Percentiles rank a stretch among this genome's conserved stretches.
Evolutionary conservation across 2,888 invertebrate species (phyloP).

Genomic region (Erpobdella octoculata): DNA sequence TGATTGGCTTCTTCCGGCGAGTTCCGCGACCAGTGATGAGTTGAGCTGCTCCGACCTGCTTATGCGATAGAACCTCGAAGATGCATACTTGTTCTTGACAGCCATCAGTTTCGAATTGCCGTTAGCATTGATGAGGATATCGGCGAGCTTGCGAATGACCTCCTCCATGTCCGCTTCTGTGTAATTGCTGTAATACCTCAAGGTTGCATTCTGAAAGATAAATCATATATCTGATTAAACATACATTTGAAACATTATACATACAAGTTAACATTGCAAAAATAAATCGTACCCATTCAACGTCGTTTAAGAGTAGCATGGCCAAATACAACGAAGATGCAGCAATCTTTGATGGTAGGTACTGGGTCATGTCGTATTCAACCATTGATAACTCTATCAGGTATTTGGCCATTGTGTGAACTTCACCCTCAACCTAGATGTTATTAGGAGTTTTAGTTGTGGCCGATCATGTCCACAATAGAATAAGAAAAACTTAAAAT

Average conservation of each 20-base stretch:
- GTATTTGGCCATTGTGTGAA: slow-evolving; percentile 80
- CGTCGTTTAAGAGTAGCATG: slow-evolving; percentile 51
- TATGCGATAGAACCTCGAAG: slow-evolving; percentile 50
- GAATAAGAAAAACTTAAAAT: neutral
- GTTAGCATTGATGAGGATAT: slow-evolving; percentile 61
- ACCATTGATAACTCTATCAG: slow-evolving; percentile 75
- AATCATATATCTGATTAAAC: neutral
- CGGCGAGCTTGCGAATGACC: slow-evolving; percentile 64
- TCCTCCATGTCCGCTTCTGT: slow-evolving; percentile 63
- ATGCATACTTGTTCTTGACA: slow-evolving; percentile 52
- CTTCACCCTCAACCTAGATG: slow-evolving; percentile 61
- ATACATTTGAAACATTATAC: neutral
- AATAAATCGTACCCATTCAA: slow-evolving; percentile 45
- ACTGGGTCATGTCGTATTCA: slow-evolving; percentile 68
- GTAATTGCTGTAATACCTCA: slow-evolving; percentile 65
- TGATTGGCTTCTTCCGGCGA: neutral
- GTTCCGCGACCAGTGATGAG: neutral
- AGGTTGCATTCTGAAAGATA: neutral
- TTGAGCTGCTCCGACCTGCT: slow-evolving; percentile 33
- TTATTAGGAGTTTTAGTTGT: neutral
- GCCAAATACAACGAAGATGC: slow-evolving; percentile 73
- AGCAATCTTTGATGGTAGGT: slow-evolving; percentile 74
- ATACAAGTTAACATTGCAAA: no score
- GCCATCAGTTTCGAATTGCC: slow-evolving; percentile 60
- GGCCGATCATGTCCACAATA: neutral